These are phyloP conservation scores for Bilobella aurantiaca DNA, from an alignment of 1,140 invertebrate genomes.

Conservation along the genomic window DNA sequence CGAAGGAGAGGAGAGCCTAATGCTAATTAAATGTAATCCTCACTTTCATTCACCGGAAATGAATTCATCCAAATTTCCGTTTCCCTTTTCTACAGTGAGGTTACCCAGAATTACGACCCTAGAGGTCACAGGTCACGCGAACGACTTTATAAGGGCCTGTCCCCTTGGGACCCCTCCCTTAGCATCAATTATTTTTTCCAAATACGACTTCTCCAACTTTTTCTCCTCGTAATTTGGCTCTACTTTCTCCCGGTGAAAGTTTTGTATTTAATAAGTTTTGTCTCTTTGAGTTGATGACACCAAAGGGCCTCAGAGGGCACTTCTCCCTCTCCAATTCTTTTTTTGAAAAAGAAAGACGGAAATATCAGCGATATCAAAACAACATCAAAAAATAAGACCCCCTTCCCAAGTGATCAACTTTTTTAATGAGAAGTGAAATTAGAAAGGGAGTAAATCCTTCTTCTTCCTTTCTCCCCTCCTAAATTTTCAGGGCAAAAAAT, in stretches of 20 bases:
- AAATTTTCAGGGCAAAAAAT: background rate
- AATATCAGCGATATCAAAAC: background rate
- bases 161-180: too few relatives aligned
- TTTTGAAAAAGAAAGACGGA: background rate
- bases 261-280: background rate
- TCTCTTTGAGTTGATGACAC: slow-evolving; percentile 4
- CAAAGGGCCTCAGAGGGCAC: background rate
- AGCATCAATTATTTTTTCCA: too few relatives aligned
- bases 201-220: background rate
- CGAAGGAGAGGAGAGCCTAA: slow-evolving; percentile 1
- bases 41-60: background rate
- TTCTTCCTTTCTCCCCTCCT: background rate
- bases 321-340: too few relatives aligned
- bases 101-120: too few relatives aligned
- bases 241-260: background rate
- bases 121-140: background rate
- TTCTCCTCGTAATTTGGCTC: background rate
- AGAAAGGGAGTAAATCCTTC: background rate
- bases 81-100: background rate
- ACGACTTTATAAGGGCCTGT: too few relatives aligned
- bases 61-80: background rate
- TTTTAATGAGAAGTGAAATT: slow-evolving; percentile 7
- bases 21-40: slow-evolving; percentile 9
- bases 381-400: background rate
- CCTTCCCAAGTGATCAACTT: slow-evolving; percentile 6